Evolutionary conservation across 2,888 invertebrate species (phyloP).

Genomic region (Helicoverpa assulta): DNA sequence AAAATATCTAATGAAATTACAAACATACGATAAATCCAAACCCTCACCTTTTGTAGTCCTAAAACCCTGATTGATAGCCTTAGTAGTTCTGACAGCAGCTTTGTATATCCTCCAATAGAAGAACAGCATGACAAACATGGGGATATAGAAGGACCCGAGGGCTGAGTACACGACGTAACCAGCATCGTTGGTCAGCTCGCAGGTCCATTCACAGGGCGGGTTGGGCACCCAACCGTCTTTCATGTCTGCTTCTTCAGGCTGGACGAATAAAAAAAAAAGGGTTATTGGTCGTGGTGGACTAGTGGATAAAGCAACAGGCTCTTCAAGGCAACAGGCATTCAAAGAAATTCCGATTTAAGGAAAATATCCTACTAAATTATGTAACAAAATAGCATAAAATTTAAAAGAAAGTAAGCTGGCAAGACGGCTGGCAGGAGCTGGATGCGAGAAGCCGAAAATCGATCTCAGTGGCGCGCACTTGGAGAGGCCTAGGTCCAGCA

Average conservation of each 20-base stretch:
- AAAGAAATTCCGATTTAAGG: too few relatives aligned
- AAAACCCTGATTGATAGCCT: conserved; percentile 97
- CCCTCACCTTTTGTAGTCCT: conserved; percentile 94
- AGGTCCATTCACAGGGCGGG: conserved; percentile 95
- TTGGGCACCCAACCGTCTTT: conserved; percentile 78
- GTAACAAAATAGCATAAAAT: too few relatives aligned
- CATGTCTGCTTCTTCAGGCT: conserved; percentile 79
- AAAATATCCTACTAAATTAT: too few relatives aligned
- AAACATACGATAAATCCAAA: background rate
- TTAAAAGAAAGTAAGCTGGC: too few relatives aligned
- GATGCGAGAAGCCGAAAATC: too few relatives aligned
- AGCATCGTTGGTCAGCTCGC: conserved; percentile 97
- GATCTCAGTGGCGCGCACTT: too few relatives aligned
- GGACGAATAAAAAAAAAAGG: conserved; percentile 13
- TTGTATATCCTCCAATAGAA: conserved; percentile 99
- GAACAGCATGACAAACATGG: conserved; percentile 99
- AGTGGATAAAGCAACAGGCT: too few relatives aligned
- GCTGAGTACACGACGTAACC: conserved; percentile 99
- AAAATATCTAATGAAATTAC: too few relatives aligned
- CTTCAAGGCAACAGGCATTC: too few relatives aligned
- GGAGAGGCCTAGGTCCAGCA: too few relatives aligned
- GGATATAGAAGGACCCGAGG: conserved; percentile 99
- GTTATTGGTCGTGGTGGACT: background rate
- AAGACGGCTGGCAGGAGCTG: too few relatives aligned
- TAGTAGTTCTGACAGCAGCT: conserved; percentile 97